Percentiles rank a stretch among this genome's conserved stretches.
phyloP scores from a whole-genome alignment of 1,140 invertebrate species.

The Psilanteris sp. region DNA sequence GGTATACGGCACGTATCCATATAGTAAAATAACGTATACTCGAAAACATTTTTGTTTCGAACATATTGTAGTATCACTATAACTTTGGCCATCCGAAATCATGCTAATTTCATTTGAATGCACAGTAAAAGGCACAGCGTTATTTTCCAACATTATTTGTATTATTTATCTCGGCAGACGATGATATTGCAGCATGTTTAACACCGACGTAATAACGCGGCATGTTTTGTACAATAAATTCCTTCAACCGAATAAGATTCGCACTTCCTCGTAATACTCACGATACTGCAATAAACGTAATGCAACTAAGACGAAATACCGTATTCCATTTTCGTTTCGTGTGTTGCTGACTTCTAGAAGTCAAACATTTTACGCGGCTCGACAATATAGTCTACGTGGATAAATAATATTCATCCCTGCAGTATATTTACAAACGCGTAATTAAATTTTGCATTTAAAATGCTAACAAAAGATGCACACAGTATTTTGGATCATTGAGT shows the following conservation, averaged over 20 bases:
- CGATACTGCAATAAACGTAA: conserved; percentile 67
- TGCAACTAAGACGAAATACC: conserved; percentile 64
- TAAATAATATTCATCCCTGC: conserved; percentile 27
- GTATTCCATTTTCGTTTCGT: conserved; percentile 63
- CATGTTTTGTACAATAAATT: conserved; percentile 65
- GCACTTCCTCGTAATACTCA: conserved; percentile 63
- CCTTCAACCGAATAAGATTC: conserved; percentile 55
- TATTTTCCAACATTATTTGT: conserved; percentile 53
- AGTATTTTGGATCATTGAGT: no score
- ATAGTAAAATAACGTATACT: no score
- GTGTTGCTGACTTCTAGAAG: conserved; percentile 52
- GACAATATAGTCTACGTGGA: conserved; percentile 32
- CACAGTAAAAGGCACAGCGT: conserved; percentile 39
- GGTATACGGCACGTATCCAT: no score
- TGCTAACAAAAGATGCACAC: no score
- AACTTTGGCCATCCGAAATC: conserved; percentile 36
- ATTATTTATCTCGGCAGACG: conserved; percentile 54
- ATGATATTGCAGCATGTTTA: conserved; percentile 62
- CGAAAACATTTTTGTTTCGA: conserved; percentile 49
- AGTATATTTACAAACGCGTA: conserved; percentile 23
- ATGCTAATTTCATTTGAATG: conserved; percentile 50
- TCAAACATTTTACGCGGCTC: conserved; percentile 56
- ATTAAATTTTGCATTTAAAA: conserved; percentile 43
- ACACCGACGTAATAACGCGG: conserved; percentile 62
- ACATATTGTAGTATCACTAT: conserved; percentile 38